Percentiles rank a stretch among this genome's conserved stretches.
phyloP scores from a whole-genome alignment of 2,113 vertebrate species.

The Brachyhypopomus gauderio region DNA sequence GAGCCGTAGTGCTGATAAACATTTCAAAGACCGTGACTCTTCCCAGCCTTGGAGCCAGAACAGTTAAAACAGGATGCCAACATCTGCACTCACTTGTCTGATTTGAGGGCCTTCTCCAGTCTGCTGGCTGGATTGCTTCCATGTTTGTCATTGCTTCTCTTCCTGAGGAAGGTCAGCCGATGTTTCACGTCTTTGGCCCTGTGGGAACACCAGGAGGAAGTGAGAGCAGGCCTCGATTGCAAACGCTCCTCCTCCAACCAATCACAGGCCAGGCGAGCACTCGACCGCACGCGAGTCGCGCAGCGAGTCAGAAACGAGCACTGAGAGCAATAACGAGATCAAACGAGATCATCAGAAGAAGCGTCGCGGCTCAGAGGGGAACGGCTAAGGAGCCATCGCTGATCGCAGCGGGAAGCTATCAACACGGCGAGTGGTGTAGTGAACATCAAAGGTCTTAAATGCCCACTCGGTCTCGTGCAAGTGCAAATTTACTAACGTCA shows the following conservation, averaged over 20 bases:
- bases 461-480: neutral
- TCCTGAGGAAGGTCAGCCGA: slow-evolving; percentile 81
- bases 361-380: neutral
- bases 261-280: neutral
- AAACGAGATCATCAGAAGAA: slow-evolving; percentile 3
- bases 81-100: slow-evolving; percentile 74
- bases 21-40: neutral
- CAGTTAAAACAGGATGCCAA: slow-evolving; percentile 24
- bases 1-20: neutral
- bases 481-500: neutral
- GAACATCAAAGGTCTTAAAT: neutral
- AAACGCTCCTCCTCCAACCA: neutral
- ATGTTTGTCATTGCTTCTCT: slow-evolving; percentile 73
- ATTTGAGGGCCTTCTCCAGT: slow-evolving; percentile 84
- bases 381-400: neutral
- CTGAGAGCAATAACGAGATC: neutral
- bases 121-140: slow-evolving; percentile 75
- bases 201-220: slow-evolving; percentile 9
- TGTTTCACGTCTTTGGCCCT: slow-evolving; percentile 88
- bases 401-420: neutral
- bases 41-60: slow-evolving; percentile 4
- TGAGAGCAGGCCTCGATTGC: neutral
- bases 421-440: neutral
- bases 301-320: neutral
- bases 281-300: neutral